Evolutionary conservation across 2,113 vertebrate species (phyloP).

Genomic region (Rattus rattus): DNA sequence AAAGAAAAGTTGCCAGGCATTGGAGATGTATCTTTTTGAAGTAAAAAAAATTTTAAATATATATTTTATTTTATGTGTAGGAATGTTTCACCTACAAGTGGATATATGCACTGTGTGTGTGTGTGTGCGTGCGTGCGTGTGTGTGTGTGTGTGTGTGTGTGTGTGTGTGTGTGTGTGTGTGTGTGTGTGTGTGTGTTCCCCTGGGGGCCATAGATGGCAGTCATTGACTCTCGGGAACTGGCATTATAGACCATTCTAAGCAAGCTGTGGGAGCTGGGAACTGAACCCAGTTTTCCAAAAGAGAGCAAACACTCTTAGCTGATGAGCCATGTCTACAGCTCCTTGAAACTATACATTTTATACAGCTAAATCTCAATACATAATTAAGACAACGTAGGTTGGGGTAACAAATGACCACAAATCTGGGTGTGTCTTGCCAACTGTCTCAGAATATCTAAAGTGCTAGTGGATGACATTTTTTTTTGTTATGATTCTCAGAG

Average conservation of each 20-base stretch:
- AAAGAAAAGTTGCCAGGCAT: not conserved
- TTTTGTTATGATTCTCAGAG: not conserved
- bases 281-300: not conserved
- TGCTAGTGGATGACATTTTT: not conserved
- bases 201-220: not conserved
- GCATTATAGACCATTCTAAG: not conserved
- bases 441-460: conserved; percentile 10
- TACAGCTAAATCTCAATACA: not conserved
- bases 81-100: not conserved
- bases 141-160: too few species aligned
- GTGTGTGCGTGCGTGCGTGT: not conserved
- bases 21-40: not conserved
- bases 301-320: not conserved
- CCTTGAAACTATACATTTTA: not conserved
- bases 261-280: not conserved
- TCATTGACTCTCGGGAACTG: not conserved
- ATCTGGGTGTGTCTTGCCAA: not conserved
- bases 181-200: not conserved
- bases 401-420: not conserved
- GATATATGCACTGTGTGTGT: not conserved
- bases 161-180: too few species aligned
- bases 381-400: not conserved
- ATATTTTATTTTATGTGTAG: not conserved
- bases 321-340: not conserved
- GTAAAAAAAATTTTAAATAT: not conserved